Conservation (phyloP, 1,140 invertebrate genomes). For the Paraescarpia echinospica region DNA sequence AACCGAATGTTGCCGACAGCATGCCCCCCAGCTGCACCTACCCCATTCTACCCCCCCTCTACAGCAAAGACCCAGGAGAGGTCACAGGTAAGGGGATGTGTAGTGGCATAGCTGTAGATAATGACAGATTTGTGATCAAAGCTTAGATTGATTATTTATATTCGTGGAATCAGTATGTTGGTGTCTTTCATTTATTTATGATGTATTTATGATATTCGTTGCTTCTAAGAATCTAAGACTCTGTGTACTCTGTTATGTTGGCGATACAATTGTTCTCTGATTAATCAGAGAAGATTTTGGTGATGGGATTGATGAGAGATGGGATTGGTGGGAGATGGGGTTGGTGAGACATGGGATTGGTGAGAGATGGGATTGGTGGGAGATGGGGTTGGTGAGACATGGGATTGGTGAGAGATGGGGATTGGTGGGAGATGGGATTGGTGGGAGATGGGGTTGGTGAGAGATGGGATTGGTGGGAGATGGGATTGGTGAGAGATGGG, state of each 20-base stretch:
- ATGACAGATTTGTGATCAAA: not conserved
- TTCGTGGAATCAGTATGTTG: not conserved
- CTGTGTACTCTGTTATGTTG: not conserved
- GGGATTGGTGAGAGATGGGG: no score
- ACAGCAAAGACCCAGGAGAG: constrained; percentile 45
- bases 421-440: no score
- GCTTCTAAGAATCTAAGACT: not conserved
- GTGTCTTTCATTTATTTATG: not conserved
- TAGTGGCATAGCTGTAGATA: not conserved
- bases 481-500: no score
- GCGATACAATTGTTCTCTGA: no score
- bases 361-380: no score
- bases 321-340: no score
- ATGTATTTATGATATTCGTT: not conserved
- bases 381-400: no score
- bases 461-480: no score
- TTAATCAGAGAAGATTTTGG: no score
- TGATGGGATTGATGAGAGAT: no score
- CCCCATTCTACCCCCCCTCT: constrained; percentile 58
- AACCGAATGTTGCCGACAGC: constrained; percentile 60
- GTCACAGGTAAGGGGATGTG: not conserved
- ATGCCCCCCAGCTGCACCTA: constrained; percentile 57
- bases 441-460: no score
- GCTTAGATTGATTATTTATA: not conserved
- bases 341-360: no score